These are phyloP conservation scores for Synergus gifuensis DNA, from an alignment of 2,888 invertebrate species.

Conservation along the genomic window DNA sequence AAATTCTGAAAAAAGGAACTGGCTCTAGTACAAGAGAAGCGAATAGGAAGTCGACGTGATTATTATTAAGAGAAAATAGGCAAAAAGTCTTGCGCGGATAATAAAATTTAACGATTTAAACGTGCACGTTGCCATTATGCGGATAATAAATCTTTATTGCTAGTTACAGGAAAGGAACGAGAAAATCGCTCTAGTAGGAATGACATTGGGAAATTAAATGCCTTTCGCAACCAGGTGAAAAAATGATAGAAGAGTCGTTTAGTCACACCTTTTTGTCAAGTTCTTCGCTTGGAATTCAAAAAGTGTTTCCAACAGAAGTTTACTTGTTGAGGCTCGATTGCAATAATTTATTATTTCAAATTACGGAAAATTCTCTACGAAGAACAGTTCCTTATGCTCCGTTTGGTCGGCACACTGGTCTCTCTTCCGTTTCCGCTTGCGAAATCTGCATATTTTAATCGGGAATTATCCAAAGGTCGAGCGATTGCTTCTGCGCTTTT, in stretches of 20 bases:
- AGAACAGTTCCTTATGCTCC: constrained; percentile 41
- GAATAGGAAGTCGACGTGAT: neutral
- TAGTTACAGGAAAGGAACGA: constrained; percentile 14
- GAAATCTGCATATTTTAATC: constrained; percentile 52
- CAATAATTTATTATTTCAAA: neutral
- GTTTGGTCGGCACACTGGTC: constrained; percentile 55
- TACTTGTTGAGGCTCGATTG: neutral
- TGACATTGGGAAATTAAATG: constrained; percentile 36
- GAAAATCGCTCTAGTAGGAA: constrained; percentile 26
- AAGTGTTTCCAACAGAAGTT: neutral
- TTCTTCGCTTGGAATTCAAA: neutral
- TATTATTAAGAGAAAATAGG: constrained; percentile 24
- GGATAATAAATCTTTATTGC: constrained; percentile 36
- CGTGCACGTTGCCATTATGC: constrained; percentile 12
- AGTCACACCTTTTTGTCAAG: neutral
- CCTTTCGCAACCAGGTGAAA: constrained; percentile 4
- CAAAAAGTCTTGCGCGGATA: constrained; percentile 47
- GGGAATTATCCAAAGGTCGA: constrained; percentile 42
- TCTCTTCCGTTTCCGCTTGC: constrained; percentile 61
- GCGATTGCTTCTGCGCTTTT: constrained; percentile 41
- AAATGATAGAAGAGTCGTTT: constrained; percentile 21
- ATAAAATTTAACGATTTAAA: constrained; percentile 35
- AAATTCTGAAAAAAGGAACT: neutral
- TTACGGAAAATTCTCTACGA: constrained; percentile 9
- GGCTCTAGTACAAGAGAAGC: constrained; percentile 18